These are phyloP conservation scores for Myxocyprinus asiaticus DNA, from an alignment of 2,113 vertebrate species.

Conservation along the genomic window DNA sequence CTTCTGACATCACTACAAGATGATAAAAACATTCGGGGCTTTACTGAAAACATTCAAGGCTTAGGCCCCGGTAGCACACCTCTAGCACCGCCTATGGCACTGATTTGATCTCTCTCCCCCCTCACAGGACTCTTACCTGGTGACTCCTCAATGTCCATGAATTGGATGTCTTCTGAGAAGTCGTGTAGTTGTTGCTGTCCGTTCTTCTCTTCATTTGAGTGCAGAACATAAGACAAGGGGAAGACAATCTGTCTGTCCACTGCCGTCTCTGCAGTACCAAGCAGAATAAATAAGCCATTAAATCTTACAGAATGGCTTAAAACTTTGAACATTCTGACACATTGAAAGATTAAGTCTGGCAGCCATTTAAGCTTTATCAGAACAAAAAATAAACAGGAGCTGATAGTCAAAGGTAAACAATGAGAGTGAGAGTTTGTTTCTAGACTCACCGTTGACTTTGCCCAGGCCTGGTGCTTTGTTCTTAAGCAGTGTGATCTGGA, in stretches of 20 bases:
- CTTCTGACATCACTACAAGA: no score
- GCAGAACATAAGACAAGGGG: slow-evolving; percentile 88
- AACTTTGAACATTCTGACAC: neutral
- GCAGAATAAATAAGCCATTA: neutral
- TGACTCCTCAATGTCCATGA: slow-evolving; percentile 95
- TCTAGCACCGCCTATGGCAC: no score
- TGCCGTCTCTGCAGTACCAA: slow-evolving; percentile 82
- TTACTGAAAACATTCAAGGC: no score
- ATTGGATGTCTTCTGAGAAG: slow-evolving; percentile 92
- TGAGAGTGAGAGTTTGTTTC: no score
- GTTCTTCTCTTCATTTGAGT: slow-evolving; percentile 90
- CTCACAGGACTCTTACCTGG: slow-evolving; percentile 71
- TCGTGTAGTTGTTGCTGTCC: slow-evolving; percentile 85
- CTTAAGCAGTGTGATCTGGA: slow-evolving; percentile 97
- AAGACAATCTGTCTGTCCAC: slow-evolving; percentile 96
- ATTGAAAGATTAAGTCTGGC: no score
- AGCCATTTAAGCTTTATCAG: no score
- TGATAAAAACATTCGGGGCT: no score
- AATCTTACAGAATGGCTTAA: neutral
- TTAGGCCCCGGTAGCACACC: no score
- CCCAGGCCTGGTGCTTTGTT: slow-evolving; percentile 96
- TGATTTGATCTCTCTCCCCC: no score
- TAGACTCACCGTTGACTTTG: slow-evolving; percentile 91
- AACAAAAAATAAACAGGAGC: neutral
- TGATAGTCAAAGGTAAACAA: no score